These are phyloP conservation scores for Percopsis transmontana DNA, from an alignment of 2,113 vertebrate genomes.

Conservation along the genomic window DNA sequence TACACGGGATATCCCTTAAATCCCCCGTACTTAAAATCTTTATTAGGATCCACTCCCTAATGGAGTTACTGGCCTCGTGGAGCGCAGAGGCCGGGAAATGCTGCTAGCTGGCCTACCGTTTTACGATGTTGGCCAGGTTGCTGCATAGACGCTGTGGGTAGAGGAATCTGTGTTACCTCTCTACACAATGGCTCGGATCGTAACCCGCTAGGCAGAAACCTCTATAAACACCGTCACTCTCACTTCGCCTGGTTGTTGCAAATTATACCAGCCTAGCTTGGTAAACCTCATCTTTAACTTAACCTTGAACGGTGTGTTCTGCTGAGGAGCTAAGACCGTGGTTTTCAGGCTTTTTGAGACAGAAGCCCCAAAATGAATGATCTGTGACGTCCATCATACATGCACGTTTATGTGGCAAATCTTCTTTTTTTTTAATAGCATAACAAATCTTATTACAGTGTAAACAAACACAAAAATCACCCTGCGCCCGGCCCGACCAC, in stretches of 20 bases:
- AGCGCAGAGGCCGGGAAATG: constrained; percentile 18
- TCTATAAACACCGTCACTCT: constrained; percentile 33
- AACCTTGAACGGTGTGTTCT: not conserved
- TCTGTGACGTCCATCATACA: too few relatives aligned
- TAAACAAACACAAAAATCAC: too few relatives aligned
- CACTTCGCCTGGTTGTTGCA: not conserved
- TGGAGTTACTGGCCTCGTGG: constrained; percentile 28
- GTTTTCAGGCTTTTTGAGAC: too few relatives aligned
- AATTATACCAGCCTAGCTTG: not conserved
- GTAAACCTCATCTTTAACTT: constrained; percentile 13
- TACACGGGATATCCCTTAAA: not conserved
- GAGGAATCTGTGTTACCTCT: constrained; percentile 22
- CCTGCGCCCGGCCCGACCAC: too few relatives aligned
- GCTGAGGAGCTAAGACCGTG: too few relatives aligned
- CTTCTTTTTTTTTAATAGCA: too few relatives aligned
- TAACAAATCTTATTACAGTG: too few relatives aligned
- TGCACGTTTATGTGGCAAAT: too few relatives aligned
- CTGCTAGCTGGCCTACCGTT: constrained; percentile 16
- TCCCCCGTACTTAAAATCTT: constrained; percentile 31
- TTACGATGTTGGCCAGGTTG: constrained; percentile 31
- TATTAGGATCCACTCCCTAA: constrained; percentile 40
- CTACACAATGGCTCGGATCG: constrained; percentile 11
- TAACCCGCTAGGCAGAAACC: constrained; percentile 12
- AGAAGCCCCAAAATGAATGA: too few relatives aligned
- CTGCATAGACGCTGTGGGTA: constrained; percentile 3